A percentile compares a stretch with the other conserved stretches of the same genome.
Conservation (phyloP, 2,113 vertebrate species). For the Semicossyphus pulcher region DNA sequence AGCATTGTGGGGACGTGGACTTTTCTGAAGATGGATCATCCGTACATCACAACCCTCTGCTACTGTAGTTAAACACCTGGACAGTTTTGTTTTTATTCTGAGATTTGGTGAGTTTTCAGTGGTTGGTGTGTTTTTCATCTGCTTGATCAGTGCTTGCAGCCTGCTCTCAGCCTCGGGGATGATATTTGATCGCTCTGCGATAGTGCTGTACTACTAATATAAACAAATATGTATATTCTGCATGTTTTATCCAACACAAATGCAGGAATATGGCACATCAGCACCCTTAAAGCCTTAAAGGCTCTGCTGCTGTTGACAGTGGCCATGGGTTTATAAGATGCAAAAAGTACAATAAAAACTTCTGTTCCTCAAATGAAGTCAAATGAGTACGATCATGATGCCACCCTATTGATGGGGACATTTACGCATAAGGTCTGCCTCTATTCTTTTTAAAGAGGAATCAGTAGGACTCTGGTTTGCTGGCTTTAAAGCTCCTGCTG, state of each 20-base stretch:
- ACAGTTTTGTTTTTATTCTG: slow-evolving; percentile 14
- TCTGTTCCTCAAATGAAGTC: slow-evolving; percentile 34
- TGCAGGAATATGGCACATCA: not conserved
- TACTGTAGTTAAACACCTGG: slow-evolving; percentile 24
- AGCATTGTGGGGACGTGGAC: slow-evolving; percentile 2
- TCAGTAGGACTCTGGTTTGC: slow-evolving; percentile 6
- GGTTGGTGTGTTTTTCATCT: slow-evolving; percentile 28
- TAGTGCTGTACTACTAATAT: slow-evolving; percentile 17
- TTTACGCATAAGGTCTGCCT: not conserved
- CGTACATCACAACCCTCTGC: not conserved
- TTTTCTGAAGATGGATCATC: slow-evolving; percentile 50
- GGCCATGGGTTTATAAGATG: not conserved
- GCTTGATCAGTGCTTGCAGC: slow-evolving; percentile 38
- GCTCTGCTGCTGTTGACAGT: not conserved
- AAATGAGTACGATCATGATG: not conserved
- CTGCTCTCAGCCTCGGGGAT: slow-evolving; percentile 1
- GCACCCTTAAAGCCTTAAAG: not conserved
- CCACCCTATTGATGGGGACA: not conserved
- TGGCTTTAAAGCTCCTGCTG: not conserved
- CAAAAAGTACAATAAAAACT: slow-evolving; percentile 40
- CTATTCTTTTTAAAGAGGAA: not conserved
- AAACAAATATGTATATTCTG: not conserved
- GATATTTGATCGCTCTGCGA: not conserved
- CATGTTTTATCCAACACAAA: not conserved
- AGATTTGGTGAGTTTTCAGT: slow-evolving; percentile 65